Evolutionary conservation across 2,888 invertebrate genomes (phyloP), one percentile per base, ranked within the genome.

Genomic region (Erynnis tages): DNA sequence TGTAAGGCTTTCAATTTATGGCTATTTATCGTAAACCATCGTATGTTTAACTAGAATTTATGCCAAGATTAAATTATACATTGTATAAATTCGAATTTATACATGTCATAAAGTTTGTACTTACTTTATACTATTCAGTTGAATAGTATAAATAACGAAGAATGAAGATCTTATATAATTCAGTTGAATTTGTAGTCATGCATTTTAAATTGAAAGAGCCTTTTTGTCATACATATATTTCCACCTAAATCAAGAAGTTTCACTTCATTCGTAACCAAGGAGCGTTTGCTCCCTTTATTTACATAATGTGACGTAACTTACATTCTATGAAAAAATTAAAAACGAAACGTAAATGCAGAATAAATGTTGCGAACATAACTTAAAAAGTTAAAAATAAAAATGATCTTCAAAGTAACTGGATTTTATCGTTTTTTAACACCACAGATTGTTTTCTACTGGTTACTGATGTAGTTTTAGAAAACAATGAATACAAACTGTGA

Each of bases 311-410:
- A 14, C 21, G 27, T n/a, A 43, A 43, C 27, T 35, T 35, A 50
- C 43, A 50, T 32, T 35, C 25, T 25, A 49, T 23, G 34, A 19
- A 19, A 69, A 66, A 67, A 63, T 69, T 61, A 63, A 57, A 72
- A 64, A 69, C 52, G 57, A 54, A 34, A 62, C 61, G 64, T 79
- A 81, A 82, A 82, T 84, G 83, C 82, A 77, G 66, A 69, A 57
- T 79, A 79, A 77, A 80, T 76, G 76, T 79, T 63, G 61, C 65
- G 67, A 66, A 56, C 41, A 34, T 27, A 10, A n/a, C 16, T 32
- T 34, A 60, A 53, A 66, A 70, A 71, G 67, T 72, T 73, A 69
- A 61, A 60, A 61, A 49, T n/a, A n/a, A 61, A 56, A 56, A 10
- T 34, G 29, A 14, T 21, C 30, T 23, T 30, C 21, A 1, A 11